Conservation (phyloP, 2,113 vertebrate species). For the Pyrgilauda ruficollis region DNA sequence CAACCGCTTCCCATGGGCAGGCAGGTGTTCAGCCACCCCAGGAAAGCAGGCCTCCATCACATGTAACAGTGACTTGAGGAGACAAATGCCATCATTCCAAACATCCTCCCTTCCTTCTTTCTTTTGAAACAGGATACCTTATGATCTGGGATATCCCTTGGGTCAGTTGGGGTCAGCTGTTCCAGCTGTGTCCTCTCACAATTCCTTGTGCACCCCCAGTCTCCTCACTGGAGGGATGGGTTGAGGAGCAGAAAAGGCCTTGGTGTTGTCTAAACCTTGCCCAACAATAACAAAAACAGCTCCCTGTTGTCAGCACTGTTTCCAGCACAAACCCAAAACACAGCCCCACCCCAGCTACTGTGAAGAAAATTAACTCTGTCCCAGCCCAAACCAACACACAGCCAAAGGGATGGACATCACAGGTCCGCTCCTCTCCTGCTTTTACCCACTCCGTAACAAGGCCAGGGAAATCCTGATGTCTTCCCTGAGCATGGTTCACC, state of each 20-base stretch:
- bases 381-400: background rate
- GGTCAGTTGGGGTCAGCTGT: background rate
- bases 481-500: background rate
- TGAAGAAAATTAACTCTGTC: background rate
- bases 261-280: background rate
- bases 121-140: background rate
- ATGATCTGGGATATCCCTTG: background rate
- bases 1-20: background rate
- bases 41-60: background rate
- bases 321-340: background rate
- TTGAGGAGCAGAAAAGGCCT: background rate
- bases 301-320: background rate
- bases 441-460: background rate
- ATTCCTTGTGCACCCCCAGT: background rate
- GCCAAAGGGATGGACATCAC: background rate
- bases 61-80: background rate
- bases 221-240: background rate
- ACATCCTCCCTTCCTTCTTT: background rate
- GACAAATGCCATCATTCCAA: accelerated
- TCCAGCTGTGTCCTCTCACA: background rate
- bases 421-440: background rate
- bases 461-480: background rate
- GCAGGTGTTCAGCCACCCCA: background rate
- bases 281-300: background rate
- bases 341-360: background rate